Conservation (phyloP, 1,140 invertebrate species). For the Psilanteris sp. region DNA sequence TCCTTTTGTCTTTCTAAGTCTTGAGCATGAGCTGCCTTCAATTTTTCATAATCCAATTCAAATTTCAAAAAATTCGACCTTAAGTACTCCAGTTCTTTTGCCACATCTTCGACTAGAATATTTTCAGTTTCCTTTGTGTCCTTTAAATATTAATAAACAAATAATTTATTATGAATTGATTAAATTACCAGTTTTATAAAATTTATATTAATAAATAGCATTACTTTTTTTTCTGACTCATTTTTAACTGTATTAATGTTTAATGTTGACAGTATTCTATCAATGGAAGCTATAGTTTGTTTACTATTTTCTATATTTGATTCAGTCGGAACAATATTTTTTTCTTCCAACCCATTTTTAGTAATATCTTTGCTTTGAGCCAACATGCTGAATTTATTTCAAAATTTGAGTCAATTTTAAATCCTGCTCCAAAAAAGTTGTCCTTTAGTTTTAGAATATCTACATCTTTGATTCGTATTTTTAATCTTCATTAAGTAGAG, state of each 20-base stretch:
- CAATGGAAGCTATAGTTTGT: slow-evolving; percentile 41
- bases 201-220: too few species aligned
- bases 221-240: slow-evolving; percentile 32
- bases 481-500: neutral
- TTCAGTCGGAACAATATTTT: neutral
- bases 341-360: slow-evolving; percentile 39
- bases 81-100: slow-evolving; percentile 74
- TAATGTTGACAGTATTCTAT: slow-evolving; percentile 35
- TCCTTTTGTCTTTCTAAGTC: slow-evolving; percentile 71
- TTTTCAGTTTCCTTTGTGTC: slow-evolving; percentile 63
- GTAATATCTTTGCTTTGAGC: slow-evolving; percentile 19
- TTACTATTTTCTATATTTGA: slow-evolving; percentile 6
- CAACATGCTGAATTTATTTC: too few species aligned
- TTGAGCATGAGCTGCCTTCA: slow-evolving; percentile 67
- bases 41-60: slow-evolving; percentile 73
- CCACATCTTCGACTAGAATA: slow-evolving; percentile 69
- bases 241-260: slow-evolving; percentile 27
- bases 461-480: neutral
- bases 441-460: neutral
- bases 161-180: too few species aligned
- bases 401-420: neutral
- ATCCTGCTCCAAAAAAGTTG: slow-evolving; percentile 3
- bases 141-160: slow-evolving; percentile 56
- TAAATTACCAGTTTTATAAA: too few species aligned
- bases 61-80: slow-evolving; percentile 70